These are phyloP conservation scores for Pseudorhombus dupliciocellatus DNA, from an alignment of 2,113 vertebrate genomes.

Conservation along the genomic window DNA sequence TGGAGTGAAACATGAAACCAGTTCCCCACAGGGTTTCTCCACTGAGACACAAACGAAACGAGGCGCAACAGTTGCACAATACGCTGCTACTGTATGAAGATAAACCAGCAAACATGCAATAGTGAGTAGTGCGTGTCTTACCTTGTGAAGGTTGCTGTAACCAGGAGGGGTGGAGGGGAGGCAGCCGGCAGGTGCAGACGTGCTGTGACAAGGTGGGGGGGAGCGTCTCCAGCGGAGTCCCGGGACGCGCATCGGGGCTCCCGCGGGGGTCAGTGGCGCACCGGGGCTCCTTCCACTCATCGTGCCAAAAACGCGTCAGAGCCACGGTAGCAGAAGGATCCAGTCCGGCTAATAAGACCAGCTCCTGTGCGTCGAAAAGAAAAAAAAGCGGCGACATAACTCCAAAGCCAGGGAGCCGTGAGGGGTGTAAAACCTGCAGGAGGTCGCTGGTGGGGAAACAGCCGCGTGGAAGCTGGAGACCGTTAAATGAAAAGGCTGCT, in stretches of 20 bases:
- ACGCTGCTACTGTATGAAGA: neutral
- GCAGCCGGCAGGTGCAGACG: conserved; percentile 87
- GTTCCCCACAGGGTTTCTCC: neutral
- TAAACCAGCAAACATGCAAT: neutral
- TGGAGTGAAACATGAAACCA: neutral
- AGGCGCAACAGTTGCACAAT: neutral
- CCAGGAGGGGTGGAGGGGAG: conserved; percentile 44
- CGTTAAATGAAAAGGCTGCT: conserved; percentile 91
- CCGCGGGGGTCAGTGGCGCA: conserved; percentile 77
- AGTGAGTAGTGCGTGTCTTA: conserved; percentile 31
- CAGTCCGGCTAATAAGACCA: conserved; percentile 62
- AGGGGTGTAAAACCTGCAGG: conserved; percentile 27
- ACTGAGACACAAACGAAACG: neutral
- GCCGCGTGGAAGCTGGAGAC: conserved; percentile 84
- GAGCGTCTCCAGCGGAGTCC: conserved; percentile 75
- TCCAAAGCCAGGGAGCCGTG: conserved; percentile 65
- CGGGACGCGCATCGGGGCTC: conserved; percentile 64
- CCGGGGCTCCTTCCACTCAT: conserved; percentile 78
- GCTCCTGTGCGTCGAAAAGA: conserved; percentile 66
- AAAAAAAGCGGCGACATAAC: conserved; percentile 63
- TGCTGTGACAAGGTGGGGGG: conserved; percentile 79
- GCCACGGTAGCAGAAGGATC: conserved; percentile 57
- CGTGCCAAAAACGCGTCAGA: conserved; percentile 81
- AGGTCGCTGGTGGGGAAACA: conserved; percentile 68
- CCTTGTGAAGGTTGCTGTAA: conserved; percentile 49